These are phyloP conservation scores for Lagria hirta DNA, from an alignment of 2,888 invertebrate species.

Conservation along the genomic window DNA sequence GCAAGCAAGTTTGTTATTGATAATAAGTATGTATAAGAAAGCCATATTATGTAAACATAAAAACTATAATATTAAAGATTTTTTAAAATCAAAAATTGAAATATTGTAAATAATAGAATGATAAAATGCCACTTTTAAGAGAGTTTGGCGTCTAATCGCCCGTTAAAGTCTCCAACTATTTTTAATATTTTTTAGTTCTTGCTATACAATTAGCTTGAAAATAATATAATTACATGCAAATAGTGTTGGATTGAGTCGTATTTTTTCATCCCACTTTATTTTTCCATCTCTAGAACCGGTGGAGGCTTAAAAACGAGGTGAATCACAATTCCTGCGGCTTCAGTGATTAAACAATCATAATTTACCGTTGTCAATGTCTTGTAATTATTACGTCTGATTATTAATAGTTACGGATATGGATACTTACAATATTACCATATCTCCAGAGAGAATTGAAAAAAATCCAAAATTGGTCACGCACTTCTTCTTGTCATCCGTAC, in stretches of 20 bases:
- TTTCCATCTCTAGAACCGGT: too few relatives aligned
- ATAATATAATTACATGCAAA: not conserved
- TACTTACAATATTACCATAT: constrained; percentile 55
- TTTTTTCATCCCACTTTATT: too few relatives aligned
- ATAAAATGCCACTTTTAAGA: too few relatives aligned
- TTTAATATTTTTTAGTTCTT: too few relatives aligned
- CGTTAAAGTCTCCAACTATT: constrained; percentile 27
- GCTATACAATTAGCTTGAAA: not conserved
- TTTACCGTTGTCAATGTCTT: constrained; percentile 46
- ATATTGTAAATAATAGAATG: too few relatives aligned
- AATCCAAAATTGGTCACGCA: constrained; percentile 27
- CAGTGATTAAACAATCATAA: constrained; percentile 42
- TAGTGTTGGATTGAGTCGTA: not conserved
- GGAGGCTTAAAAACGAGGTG: too few relatives aligned
- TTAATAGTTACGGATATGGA: constrained; percentile 38
- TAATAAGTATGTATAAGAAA: too few relatives aligned
- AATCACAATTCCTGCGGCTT: constrained; percentile 27
- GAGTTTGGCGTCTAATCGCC: constrained; percentile 24
- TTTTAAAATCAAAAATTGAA: too few relatives aligned
- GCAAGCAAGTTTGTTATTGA: too few relatives aligned
- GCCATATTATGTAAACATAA: too few relatives aligned
- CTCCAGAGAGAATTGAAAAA: constrained; percentile 38
- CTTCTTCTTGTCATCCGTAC: constrained; percentile 7
- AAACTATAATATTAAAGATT: too few relatives aligned
- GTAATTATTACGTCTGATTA: constrained; percentile 51